Evolutionary conservation across 2,888 invertebrate species (phyloP), one percentile per base, ranked within the genome.

Genomic region (Torymus auratus): DNA sequence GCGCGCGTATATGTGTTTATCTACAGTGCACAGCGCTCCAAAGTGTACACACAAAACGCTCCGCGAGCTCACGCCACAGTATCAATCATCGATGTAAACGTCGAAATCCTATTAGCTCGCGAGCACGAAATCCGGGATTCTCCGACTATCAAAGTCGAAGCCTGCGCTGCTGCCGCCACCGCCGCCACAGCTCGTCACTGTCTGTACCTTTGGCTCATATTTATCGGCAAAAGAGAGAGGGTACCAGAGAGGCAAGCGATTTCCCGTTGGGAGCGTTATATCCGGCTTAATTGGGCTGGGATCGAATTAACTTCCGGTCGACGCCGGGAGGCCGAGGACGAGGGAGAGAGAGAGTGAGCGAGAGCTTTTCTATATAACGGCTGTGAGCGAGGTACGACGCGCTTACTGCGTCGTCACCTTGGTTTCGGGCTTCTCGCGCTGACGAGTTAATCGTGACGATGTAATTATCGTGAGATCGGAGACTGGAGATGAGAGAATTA

Each of bases 231-330:
- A 41, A 14, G 64, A 20, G 15, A 28, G 20, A n/a, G 17, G 20
- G 10, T 3, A 11, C n/a, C 50, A 53, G 62, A 12, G 62, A 2
- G 15, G 67, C 53, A 75, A 28, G 68, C 75, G 68, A 75, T 75
- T 75, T 75, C 75, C 75, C 28, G 74, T 65, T 50, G 7, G 70
- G 52, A 52, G 86, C 62, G 55, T 85, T 86, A 84, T 84, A 88
- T 85, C 85, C 85, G 85, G 83, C 84, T 86, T 87, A 88, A 88
- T 88, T 88, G 86, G 84, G 84, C 85, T 83, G 83, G 84, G 86
- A 87, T 88, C 87, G 85, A 87, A 88, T 88, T 87, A 87, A 87
- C 86, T 88, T 87, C 84, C 86, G 84, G 81, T 28, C 28, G 28
- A 28, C 28, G 28, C 28, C 7, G 28, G 3, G 28, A 28, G 28